Evolutionary conservation across 2,113 vertebrate species (phyloP).

Genomic region (Engraulis encrasicolus): DNA sequence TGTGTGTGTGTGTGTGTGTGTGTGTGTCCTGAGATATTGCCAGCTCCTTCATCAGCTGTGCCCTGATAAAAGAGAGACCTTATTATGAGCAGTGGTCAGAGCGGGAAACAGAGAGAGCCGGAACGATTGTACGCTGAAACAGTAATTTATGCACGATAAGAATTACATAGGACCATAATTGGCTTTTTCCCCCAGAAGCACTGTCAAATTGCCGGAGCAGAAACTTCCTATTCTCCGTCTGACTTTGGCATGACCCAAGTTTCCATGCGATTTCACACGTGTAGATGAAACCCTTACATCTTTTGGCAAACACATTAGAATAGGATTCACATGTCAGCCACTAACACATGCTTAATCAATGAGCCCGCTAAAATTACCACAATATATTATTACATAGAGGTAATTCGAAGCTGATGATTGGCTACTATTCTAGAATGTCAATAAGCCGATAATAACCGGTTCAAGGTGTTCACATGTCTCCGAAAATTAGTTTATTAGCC

Average conservation of each 20-base stretch:
- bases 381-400: too few species aligned
- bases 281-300: not conserved
- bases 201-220: not conserved
- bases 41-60: not conserved
- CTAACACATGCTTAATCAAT: too few species aligned
- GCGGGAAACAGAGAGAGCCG: not conserved
- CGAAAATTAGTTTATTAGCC: too few species aligned
- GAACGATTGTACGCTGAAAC: not conserved
- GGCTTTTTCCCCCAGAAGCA: not conserved
- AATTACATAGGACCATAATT: not conserved
- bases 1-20: not conserved
- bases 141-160: not conserved
- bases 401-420: too few species aligned
- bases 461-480: too few species aligned
- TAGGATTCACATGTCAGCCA: too few species aligned
- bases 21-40: not conserved
- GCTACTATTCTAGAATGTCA: too few species aligned
- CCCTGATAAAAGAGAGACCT: not conserved
- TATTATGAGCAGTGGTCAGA: not conserved
- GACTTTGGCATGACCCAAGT: not conserved
- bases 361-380: too few species aligned
- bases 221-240: not conserved
- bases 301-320: too few species aligned
- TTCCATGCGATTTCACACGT: not conserved
- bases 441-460: too few species aligned